A percentile compares a stretch with the other conserved stretches of the same genome.
Conservation (phyloP, 2,113 vertebrate species). For the Salvelinus sp. region DNA sequence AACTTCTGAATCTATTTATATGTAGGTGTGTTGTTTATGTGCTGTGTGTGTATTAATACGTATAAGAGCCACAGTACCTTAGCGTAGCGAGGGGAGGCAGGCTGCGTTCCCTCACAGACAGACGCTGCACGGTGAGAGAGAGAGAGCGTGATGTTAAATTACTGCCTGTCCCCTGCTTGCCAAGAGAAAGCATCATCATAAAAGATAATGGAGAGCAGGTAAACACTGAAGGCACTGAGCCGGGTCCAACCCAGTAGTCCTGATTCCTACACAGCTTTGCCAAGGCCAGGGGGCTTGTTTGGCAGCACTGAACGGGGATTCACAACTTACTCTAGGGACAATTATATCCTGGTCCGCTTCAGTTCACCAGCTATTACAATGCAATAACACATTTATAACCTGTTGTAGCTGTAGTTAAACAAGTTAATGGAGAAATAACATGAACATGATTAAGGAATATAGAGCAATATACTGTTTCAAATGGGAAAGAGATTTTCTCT, state of each 20-base stretch:
- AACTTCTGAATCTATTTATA: too few relatives aligned
- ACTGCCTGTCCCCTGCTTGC: conserved; percentile 30
- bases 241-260: conserved; percentile 25
- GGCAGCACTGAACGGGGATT: conserved; percentile 4
- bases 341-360: background rate
- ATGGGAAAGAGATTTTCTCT: background rate
- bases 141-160: conserved; percentile 20
- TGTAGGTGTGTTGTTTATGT: conserved; percentile 3
- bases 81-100: background rate
- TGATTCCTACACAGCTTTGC: background rate
- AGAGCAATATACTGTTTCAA: background rate
- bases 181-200: conserved; percentile 51
- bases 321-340: conserved; percentile 10
- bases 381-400: conserved; percentile 9
- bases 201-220: conserved; percentile 59
- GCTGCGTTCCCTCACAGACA: conserved; percentile 30
- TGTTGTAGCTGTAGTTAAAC: background rate
- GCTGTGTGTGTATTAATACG: too few relatives aligned
- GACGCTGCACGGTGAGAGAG: background rate
- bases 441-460: background rate
- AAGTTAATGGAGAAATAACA: background rate
- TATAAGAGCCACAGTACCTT: too few relatives aligned
- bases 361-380: background rate
- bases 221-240: conserved; percentile 43
- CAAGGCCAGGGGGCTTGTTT: conserved; percentile 4